Evolutionary conservation across 2,797 vertebrate genomes (phyloP).

Genomic region (Eulemur rubriventer): DNA sequence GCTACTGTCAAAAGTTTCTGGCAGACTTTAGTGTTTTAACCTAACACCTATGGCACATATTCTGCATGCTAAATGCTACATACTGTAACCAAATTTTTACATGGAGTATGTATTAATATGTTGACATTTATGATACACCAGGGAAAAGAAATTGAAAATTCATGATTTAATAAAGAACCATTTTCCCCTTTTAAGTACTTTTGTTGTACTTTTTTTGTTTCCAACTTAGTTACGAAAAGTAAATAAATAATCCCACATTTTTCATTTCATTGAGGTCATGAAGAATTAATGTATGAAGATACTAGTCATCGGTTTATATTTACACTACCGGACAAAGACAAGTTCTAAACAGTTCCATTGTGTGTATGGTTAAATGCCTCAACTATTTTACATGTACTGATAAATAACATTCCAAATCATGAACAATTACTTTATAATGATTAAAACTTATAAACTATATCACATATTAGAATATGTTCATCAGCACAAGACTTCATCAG

Average conservation of each 20-base stretch:
- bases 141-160: constrained; percentile 4
- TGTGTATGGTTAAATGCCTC: constrained; percentile 18
- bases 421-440: neutral
- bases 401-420: constrained; percentile 62
- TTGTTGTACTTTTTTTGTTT: neutral
- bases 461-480: constrained; percentile 38
- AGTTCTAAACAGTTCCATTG: neutral
- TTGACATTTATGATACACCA: neutral
- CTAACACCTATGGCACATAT: neutral
- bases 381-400: constrained; percentile 54
- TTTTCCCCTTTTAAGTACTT: neutral
- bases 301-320: neutral
- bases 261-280: neutral
- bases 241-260: constrained; percentile 6
- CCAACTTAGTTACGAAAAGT: constrained; percentile 7
- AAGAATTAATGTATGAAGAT: neutral
- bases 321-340: neutral
- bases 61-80: constrained; percentile 16
- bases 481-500: constrained; percentile 23
- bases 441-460: constrained; percentile 29
- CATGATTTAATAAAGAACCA: neutral
- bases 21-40: constrained; percentile 43
- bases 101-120: neutral
- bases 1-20: constrained; percentile 37
- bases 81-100: constrained; percentile 16